A percentile compares a stretch with the other conserved stretches of the same genome.
Evolutionary conservation across 2,888 invertebrate species (phyloP).

Genomic region (Rhabditoides inermis): DNA sequence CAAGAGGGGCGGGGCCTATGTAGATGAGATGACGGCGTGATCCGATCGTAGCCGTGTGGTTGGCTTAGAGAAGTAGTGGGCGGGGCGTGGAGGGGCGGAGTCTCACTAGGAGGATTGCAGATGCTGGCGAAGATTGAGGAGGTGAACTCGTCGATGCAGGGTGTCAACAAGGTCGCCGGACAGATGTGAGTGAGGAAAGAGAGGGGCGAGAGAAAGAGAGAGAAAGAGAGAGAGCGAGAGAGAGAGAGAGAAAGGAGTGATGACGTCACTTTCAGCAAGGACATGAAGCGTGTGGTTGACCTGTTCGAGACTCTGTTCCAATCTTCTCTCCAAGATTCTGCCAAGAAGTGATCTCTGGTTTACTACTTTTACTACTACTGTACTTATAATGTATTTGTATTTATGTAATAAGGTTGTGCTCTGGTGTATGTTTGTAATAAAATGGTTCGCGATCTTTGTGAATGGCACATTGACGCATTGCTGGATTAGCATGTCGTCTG

Average conservation of each 20-base stretch:
- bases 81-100: neutral
- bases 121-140: slow-evolving; percentile 50
- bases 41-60: neutral
- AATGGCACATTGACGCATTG: no score
- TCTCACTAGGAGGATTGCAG: slow-evolving; percentile 14
- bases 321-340: no score
- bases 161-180: slow-evolving; percentile 32
- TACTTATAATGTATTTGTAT: no score
- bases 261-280: slow-evolving; percentile 29
- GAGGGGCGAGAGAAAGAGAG: neutral
- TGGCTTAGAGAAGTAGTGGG: neutral
- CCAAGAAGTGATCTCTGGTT: no score
- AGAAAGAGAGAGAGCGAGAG: neutral
- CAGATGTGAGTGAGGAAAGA: slow-evolving; percentile 30
- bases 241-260: neutral
- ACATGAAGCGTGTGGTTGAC: slow-evolving; percentile 44
- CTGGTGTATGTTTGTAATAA: no score
- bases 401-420: no score
- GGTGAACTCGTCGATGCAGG: slow-evolving; percentile 38
- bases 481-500: no score
- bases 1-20: neutral
- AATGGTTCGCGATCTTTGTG: no score
- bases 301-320: slow-evolving; percentile 36
- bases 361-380: no score
- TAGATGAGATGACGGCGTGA: neutral